Conservation (phyloP, 2,888 invertebrate genomes). For the Orchesellides sinensis region DNA sequence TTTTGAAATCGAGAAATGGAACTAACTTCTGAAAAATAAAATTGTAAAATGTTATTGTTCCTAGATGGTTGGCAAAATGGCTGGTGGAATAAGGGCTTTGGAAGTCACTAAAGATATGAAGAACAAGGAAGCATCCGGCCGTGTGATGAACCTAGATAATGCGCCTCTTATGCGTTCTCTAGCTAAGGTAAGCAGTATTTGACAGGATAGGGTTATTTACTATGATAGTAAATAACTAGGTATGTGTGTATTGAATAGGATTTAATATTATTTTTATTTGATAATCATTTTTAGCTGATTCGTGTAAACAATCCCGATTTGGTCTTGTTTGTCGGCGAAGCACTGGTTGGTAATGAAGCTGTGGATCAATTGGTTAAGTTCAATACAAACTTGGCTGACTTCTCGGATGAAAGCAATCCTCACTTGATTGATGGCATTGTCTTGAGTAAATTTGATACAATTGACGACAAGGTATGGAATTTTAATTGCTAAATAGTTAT, state of each 20-base stretch:
- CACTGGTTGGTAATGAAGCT: conserved; percentile 99
- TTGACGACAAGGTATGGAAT: conserved; percentile 92
- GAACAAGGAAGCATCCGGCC: conserved; percentile 78
- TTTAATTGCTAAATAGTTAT: not conserved
- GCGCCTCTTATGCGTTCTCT: conserved; percentile 99
- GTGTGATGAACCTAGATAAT: conserved; percentile 84
- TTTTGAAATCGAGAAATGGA: not conserved
- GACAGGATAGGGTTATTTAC: no score
- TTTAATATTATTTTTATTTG: not conserved
- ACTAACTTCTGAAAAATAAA: not conserved
- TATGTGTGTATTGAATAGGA: not conserved
- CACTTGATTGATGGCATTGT: conserved; percentile 99
- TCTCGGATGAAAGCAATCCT: conserved; percentile 86
- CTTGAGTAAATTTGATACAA: conserved; percentile 99
- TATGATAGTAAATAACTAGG: not conserved
- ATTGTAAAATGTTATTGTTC: conserved; percentile 54
- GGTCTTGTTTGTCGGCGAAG: conserved; percentile 99
- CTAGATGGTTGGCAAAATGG: conserved; percentile 89
- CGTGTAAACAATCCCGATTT: conserved; percentile 98
- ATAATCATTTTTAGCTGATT: conserved; percentile 87
- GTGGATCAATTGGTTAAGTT: conserved; percentile 99
- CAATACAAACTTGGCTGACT: conserved; percentile 98
- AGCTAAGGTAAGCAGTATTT: conserved; percentile 92
- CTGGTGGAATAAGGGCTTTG: conserved; percentile 88
- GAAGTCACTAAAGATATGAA: conserved; percentile 86